Evolutionary conservation across 2,113 vertebrate species (phyloP).

Genomic region (Dissostichus mawsoni): DNA sequence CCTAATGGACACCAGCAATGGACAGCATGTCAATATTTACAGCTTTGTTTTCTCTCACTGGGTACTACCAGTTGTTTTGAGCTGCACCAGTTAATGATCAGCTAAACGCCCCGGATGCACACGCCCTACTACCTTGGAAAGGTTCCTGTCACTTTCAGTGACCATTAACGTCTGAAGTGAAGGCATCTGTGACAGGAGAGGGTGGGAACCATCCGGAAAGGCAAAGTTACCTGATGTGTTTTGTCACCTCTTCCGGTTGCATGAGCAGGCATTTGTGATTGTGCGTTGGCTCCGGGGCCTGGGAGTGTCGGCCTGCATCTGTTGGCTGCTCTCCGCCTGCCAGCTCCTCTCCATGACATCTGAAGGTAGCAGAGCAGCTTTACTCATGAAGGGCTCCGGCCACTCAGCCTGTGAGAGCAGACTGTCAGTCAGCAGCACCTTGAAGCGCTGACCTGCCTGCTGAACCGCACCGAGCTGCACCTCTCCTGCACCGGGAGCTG

Average conservation of each 20-base stretch:
- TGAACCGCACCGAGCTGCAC: slow-evolving; percentile 64
- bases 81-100: slow-evolving; percentile 34
- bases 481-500: slow-evolving; percentile 33
- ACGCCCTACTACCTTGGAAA: not conserved
- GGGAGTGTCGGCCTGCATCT: slow-evolving; percentile 87
- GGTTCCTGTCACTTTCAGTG: slow-evolving; percentile 80
- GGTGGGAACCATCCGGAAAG: slow-evolving; percentile 81
- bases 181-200: slow-evolving; percentile 79
- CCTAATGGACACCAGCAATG: not conserved
- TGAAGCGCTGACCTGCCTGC: slow-evolving; percentile 76
- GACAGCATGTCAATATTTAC: slow-evolving; percentile 38
- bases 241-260: slow-evolving; percentile 88
- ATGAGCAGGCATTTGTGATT: slow-evolving; percentile 78
- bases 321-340: slow-evolving; percentile 82
- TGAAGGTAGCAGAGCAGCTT: slow-evolving; percentile 85
- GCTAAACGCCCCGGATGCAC: slow-evolving; percentile 15
- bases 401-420: slow-evolving; percentile 82
- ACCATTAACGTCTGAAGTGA: slow-evolving; percentile 65
- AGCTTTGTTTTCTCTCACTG: not conserved
- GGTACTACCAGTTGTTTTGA: slow-evolving; percentile 40
- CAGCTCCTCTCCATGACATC: slow-evolving; percentile 86
- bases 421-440: slow-evolving; percentile 82
- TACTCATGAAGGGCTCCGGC: slow-evolving; percentile 85
- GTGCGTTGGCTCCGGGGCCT: slow-evolving; percentile 83
- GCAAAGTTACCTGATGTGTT: slow-evolving; percentile 87